Conservation (phyloP, 1,140 invertebrate genomes). For the Lutraria rhynchaena region DNA sequence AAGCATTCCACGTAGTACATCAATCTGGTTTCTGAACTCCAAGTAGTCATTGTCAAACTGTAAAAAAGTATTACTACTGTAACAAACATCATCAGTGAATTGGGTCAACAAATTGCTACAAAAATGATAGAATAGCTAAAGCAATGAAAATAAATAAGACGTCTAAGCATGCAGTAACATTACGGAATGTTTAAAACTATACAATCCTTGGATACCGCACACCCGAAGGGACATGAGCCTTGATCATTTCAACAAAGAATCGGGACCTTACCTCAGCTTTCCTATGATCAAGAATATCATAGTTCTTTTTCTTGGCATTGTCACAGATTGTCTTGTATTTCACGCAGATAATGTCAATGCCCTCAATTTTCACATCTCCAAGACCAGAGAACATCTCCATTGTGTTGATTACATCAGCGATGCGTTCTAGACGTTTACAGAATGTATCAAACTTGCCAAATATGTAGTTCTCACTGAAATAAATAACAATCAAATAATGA, state of each 20-base stretch:
- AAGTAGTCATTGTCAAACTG: conserved; percentile 93
- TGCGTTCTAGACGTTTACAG: conserved; percentile 92
- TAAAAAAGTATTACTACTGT: too few relatives aligned
- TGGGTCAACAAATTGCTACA: too few relatives aligned
- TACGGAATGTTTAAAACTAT: too few relatives aligned
- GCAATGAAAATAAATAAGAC: too few relatives aligned
- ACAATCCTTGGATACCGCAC: too few relatives aligned
- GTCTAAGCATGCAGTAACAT: too few relatives aligned
- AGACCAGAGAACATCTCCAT: conserved; percentile 86
- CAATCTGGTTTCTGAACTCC: conserved; percentile 89
- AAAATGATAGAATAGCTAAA: too few relatives aligned
- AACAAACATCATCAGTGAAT: too few relatives aligned
- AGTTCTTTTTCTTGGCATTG: conserved; percentile 91
- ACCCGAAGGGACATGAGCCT: too few relatives aligned
- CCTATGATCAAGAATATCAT: conserved; percentile 95
- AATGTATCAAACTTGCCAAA: conserved; percentile 98
- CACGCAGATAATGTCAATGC: conserved; percentile 79
- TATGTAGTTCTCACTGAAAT: conserved; percentile 94
- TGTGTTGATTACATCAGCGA: conserved; percentile 93
- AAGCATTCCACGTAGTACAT: conserved; percentile 77
- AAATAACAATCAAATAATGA: too few relatives aligned
- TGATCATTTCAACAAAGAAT: too few relatives aligned
- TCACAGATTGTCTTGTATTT: conserved; percentile 85
- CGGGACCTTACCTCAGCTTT: conserved; percentile 87
- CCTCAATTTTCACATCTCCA: conserved; percentile 80